Evolutionary conservation across 2,888 invertebrate species (phyloP).

Genomic region (Atethmia centrago): DNA sequence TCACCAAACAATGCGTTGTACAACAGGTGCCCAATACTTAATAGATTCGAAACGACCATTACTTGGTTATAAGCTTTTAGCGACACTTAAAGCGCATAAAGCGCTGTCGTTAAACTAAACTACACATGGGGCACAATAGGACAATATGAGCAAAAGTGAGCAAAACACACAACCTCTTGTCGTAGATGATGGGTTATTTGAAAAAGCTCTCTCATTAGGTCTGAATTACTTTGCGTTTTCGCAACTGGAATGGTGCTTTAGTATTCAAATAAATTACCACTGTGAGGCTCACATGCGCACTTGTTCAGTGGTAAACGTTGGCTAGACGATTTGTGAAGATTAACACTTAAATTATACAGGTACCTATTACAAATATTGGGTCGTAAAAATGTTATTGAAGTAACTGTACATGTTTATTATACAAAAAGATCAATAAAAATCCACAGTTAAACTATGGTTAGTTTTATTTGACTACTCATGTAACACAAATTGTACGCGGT

Average conservation of each 20-base stretch:
- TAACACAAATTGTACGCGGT: not conserved
- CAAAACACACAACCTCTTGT: constrained; percentile 23
- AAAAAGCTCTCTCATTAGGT: constrained; percentile 23
- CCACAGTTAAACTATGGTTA: not conserved
- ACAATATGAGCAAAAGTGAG: constrained; percentile 19
- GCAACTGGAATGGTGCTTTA: constrained; percentile 19
- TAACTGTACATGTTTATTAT: not conserved
- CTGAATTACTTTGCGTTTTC: constrained; percentile 21
- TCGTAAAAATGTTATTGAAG: not conserved
- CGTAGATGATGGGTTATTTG: constrained; percentile 39
- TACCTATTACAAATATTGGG: constrained; percentile 3
- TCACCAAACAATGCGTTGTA: constrained; percentile 47
- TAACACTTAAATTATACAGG: not conserved
- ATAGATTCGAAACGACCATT: constrained; percentile 55
- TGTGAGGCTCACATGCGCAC: not conserved
- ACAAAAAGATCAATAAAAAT: not conserved
- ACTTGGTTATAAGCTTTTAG: constrained; percentile 54
- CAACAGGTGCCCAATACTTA: constrained; percentile 48
- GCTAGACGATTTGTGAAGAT: constrained; percentile 19
- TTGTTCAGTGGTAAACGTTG: not conserved
- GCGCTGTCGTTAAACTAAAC: constrained; percentile 46
- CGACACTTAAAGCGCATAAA: constrained; percentile 37
- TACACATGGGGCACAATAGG: constrained; percentile 39
- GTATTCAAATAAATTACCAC: constrained; percentile 14
- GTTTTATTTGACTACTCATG: not conserved